Base-by-base conservation (phyloP, 2,888 invertebrate species). In the Lasioglossum zephyrum region DNA sequence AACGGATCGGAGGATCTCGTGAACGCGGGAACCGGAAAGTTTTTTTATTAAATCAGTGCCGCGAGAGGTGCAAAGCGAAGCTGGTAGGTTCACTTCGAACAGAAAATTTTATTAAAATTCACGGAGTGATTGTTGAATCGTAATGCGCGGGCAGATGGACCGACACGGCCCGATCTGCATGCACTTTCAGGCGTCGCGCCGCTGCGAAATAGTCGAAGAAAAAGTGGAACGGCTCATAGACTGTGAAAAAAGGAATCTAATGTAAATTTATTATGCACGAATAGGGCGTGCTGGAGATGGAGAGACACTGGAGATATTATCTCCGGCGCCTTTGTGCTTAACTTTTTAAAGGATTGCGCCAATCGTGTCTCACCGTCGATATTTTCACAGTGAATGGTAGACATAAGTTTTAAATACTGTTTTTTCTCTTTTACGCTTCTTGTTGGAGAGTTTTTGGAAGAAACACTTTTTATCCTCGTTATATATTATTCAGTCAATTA, bases 51-150 rank as follows among this genome's bases (percentile, higher is more conserved):
- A 79, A 79, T 73, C 79, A 63, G 4, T 5, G 13, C 18, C 18
- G 53, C 53, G 53, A 9, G 63, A 26, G 44, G 47, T 26, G 73
- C 73, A 60, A 77, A 66, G 26, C 9, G 53, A 44, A 11, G 22
- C 69, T 74, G 82, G 57, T 36, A 26, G 73, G 66, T 77, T 44
- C 73, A 47, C 57, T 72, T 69, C 36, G n/a, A 49, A 47, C 49
- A n/a, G 47, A 66, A 26, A 44, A 63, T 49, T 83, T 84, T 82
- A 82, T 78, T 77, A 82, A 83, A 84, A 84, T 83, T 77, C 83
- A 53, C 47, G 49, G 70, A 26, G 49, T 26, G 74, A 74, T 77
- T 78, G 83, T 77, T 69, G 84, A 84, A 84, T 82, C 77, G 72
- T 82, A 82, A 84, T 73, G 73, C 44, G 72, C 22, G 31, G 63